Conservation (phyloP, 2,113 vertebrate species). For the Grammomys dolichurus region DNA sequence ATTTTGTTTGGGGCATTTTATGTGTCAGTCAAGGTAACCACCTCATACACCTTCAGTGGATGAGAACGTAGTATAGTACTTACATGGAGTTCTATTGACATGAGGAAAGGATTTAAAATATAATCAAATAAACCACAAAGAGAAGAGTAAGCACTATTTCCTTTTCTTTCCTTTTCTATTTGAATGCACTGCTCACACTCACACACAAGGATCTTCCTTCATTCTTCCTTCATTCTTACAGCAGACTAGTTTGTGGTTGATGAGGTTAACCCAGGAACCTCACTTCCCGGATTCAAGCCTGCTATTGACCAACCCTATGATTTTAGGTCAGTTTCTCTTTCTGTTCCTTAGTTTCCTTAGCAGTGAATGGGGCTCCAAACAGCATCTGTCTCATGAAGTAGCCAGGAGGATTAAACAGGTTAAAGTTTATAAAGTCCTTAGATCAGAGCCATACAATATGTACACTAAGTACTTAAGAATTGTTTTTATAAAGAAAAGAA, state of each 20-base stretch:
- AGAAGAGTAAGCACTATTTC: conserved; percentile 42
- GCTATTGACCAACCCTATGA: background rate
- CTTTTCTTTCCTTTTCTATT: background rate
- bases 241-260: conserved; percentile 20
- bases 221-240: background rate
- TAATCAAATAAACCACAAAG: conserved; percentile 70
- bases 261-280: background rate
- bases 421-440: conserved; percentile 25
- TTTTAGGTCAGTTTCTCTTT: background rate
- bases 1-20: conserved; percentile 71
- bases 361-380: conserved; percentile 23
- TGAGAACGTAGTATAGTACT: conserved; percentile 63
- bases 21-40: conserved; percentile 25
- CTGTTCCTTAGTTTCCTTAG: conserved; percentile 17
- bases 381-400: background rate
- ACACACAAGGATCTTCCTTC: background rate
- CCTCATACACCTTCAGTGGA: conserved; percentile 43
- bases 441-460: background rate
- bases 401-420: conserved; percentile 5
- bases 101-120: conserved; percentile 57
- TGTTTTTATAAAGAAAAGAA: background rate
- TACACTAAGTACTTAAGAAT: background rate
- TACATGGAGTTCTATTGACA: conserved; percentile 55
- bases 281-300: conserved; percentile 18
- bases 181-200: background rate